Conservation (phyloP, 2,113 vertebrate genomes). For the Anoura caudifer region DNA sequence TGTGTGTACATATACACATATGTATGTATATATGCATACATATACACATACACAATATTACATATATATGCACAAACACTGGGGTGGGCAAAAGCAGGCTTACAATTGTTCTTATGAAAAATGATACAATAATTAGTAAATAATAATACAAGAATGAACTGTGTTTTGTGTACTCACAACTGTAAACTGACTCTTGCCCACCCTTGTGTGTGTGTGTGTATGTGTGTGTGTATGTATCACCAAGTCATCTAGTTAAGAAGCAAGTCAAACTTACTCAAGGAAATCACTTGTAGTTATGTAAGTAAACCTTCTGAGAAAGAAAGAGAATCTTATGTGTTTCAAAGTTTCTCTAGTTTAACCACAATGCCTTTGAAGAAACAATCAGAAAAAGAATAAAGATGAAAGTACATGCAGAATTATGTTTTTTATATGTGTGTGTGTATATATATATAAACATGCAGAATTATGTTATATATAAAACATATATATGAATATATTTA, state of each 20-base stretch:
- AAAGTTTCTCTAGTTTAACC: background rate
- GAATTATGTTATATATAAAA: background rate
- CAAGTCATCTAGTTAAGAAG: constrained; percentile 4
- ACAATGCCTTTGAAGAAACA: background rate
- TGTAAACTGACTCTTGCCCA: too few relatives aligned
- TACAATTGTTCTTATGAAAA: too few relatives aligned
- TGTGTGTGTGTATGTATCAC: background rate
- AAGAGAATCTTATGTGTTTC: background rate
- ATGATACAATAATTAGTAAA: too few relatives aligned
- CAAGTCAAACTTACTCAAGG: constrained; percentile 22
- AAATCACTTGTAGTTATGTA: constrained; percentile 2
- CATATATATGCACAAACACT: too few relatives aligned
- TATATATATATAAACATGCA: background rate
- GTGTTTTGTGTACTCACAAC: too few relatives aligned
- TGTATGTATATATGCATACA: too few relatives aligned
- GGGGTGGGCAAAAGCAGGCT: too few relatives aligned
- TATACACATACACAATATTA: too few relatives aligned
- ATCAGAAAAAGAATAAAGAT: background rate
- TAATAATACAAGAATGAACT: too few relatives aligned
- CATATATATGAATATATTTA: background rate
- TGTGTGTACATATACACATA: background rate
- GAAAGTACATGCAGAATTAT: background rate
- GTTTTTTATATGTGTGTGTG: background rate
- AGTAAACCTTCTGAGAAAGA: constrained; percentile 13
- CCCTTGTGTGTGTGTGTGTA: too few relatives aligned